Evolutionary conservation across 2,113 vertebrate species (phyloP), one percentile per base, ranked within the genome.

Genomic region (Rhinolophus ferrumequinum): DNA sequence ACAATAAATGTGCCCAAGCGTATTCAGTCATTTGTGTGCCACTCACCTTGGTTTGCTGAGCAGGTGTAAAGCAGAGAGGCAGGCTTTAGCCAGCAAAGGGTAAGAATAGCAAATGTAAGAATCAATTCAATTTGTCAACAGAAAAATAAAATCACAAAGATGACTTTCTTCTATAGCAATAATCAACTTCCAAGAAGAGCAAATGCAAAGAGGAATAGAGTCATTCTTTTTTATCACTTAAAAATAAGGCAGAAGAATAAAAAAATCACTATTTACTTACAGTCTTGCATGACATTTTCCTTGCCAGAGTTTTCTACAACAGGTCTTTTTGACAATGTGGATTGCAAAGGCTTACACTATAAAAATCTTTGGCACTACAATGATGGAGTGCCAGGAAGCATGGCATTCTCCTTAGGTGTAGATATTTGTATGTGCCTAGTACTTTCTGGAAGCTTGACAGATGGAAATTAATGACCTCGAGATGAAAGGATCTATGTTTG

Each of bases 21-120:
- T 12, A 2, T 82, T 96, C 94, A 97, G 90, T 96, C 97, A 98
- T 98, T 98, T 96, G 98, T 93, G 93, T 95, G 93, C 97, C 98
- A 99, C 99, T 99, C 98, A 99, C 98, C 98, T 99, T 97, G 96
- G 96, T 97, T 97, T 98, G 98, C 97, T 98, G 98, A 98, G 98
- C 98, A 98, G 98, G 79, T 98, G 97, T 92, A 98, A 98, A 98
- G 98, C 98, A 98, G 98, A 98, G 96, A 98, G 97, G 98, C 97
- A 99, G 98, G 98, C 98, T 98, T 98, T 98, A 98, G 99, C 98
- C 98, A 99, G 98, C 98, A 99, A 98, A 98, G 98, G 97, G 97
- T 98, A 98, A 99, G 98, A 99, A 99, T 70, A 99, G 98, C 97
- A 99, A 98, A 77, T 91, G 54, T 93, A 98, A 98, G 97, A 98